Evolutionary conservation across 2,113 vertebrate species (phyloP).

Genomic region (Nycticorax nycticorax): DNA sequence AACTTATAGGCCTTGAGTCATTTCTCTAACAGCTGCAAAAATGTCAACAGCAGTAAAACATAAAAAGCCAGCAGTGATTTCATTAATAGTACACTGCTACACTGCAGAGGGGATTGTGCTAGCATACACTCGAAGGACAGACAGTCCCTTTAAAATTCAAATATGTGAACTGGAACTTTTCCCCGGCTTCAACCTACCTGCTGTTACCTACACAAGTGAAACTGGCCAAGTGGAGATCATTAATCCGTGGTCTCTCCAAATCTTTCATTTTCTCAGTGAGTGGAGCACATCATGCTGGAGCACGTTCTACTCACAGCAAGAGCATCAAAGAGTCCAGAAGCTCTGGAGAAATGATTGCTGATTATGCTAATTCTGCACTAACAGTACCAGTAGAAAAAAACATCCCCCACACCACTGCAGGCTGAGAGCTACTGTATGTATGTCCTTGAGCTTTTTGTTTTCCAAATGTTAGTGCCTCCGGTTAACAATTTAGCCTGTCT

Average conservation of each 20-base stretch:
- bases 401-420: background rate
- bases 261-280: conserved; percentile 11
- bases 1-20: background rate
- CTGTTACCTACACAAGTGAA: conserved; percentile 16
- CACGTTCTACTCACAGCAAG: background rate
- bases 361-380: conserved; percentile 15
- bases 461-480: background rate
- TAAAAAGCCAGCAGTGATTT: conserved; percentile 28
- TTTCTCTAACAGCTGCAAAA: conserved; percentile 44
- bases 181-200: background rate
- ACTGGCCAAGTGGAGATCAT: background rate
- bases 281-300: background rate
- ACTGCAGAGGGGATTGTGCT: background rate
- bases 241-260: background rate
- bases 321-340: background rate
- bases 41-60: conserved; percentile 40
- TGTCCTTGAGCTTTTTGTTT: conserved; percentile 30
- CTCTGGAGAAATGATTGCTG: conserved; percentile 6
- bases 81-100: background rate
- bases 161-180: conserved; percentile 2
- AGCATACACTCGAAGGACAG: background rate
- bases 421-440: background rate
- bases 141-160: conserved; percentile 16
- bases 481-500: conserved; percentile 2
- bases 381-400: background rate